phyloP scores from a whole-genome alignment of 2,888 invertebrate species.

The Catocala sponsa region DNA sequence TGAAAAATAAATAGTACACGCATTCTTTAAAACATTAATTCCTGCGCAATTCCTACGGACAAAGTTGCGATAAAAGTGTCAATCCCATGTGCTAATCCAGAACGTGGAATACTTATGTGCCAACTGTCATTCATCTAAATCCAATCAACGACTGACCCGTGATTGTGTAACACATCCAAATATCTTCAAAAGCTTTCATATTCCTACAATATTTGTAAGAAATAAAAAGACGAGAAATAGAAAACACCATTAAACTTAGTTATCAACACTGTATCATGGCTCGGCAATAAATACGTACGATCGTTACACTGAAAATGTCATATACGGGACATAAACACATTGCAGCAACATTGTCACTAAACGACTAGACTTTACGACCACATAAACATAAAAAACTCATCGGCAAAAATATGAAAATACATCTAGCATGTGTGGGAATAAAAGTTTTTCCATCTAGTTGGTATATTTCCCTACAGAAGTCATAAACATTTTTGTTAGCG shows the following conservation, averaged over 20 bases:
- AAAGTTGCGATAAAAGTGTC: no score
- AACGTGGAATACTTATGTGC: no score
- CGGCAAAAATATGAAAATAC: slow-evolving; percentile 82
- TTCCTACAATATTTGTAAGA: no score
- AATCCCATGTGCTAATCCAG: no score
- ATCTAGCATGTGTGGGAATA: slow-evolving; percentile 80
- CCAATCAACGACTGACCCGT: no score
- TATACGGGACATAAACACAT: slow-evolving; percentile 76
- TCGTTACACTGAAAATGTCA: slow-evolving; percentile 77
- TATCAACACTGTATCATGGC: slow-evolving; percentile 61
- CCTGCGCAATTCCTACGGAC: no score
- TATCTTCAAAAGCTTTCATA: no score
- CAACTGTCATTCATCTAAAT: no score
- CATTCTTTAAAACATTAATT: no score
- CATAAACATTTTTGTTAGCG: slow-evolving; percentile 82
- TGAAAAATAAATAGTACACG: no score
- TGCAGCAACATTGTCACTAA: slow-evolving; percentile 79
- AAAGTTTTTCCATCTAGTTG: slow-evolving; percentile 83
- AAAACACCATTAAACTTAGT: slow-evolving; percentile 48
- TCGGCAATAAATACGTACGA: slow-evolving; percentile 65
- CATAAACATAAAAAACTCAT: slow-evolving; percentile 87
- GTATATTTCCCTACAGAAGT: slow-evolving; percentile 87
- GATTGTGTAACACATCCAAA: no score
- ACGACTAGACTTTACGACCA: slow-evolving; percentile 80
- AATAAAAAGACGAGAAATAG: slow-evolving; percentile 41